phyloP scores from a whole-genome alignment of 2,113 vertebrate genomes.

The Melanocharis versteri region DNA sequence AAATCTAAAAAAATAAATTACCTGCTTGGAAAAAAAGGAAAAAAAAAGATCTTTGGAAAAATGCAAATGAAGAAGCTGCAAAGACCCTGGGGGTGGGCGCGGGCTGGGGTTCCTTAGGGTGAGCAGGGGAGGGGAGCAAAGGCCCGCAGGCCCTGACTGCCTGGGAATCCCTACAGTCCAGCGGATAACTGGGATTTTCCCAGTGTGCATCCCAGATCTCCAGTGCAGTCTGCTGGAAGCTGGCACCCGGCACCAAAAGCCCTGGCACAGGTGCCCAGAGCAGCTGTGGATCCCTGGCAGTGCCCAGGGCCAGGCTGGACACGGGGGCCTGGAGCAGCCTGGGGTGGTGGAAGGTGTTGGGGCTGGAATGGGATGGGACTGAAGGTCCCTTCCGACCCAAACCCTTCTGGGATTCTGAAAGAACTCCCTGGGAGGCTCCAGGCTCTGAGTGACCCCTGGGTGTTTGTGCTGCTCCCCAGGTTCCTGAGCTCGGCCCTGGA shows the following conservation, averaged over 20 bases:
- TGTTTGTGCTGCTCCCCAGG: neutral
- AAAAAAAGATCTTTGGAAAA: neutral
- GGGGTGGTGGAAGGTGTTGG: neutral
- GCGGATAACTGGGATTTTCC: rapidly evolving
- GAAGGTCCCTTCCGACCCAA: neutral
- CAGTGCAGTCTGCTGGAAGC: neutral
- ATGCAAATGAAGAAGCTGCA: neutral
- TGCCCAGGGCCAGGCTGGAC: neutral
- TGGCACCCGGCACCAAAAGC: neutral
- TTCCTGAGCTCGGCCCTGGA: neutral
- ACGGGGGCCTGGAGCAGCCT: neutral
- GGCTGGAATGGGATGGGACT: neutral
- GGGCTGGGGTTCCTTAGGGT: neutral
- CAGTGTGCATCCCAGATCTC: neutral
- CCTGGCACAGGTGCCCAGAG: neutral
- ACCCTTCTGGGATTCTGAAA: neutral
- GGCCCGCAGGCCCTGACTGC: neutral
- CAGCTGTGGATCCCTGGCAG: neutral
- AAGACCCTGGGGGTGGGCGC: neutral
- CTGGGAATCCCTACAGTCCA: neutral
- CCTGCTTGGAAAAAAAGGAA: rapidly evolving
- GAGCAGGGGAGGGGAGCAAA: neutral
- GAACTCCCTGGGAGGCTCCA: neutral
- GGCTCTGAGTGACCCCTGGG: neutral
- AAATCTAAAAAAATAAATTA: neutral